Conservation (phyloP, 1,140 invertebrate species). For the Monochamus saltuarius region DNA sequence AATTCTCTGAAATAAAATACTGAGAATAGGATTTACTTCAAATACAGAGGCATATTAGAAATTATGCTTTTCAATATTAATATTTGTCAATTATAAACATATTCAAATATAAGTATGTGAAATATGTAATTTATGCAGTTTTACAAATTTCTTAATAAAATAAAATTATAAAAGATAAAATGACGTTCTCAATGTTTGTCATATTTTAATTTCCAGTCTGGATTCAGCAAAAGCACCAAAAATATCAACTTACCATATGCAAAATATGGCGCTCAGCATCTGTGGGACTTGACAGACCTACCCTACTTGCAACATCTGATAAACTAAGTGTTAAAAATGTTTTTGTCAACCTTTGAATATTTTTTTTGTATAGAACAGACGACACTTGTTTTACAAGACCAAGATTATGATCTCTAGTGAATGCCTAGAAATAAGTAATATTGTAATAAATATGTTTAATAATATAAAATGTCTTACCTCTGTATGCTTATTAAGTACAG, state of each 20-base stretch:
- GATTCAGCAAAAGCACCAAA: no score
- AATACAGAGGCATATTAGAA: no score
- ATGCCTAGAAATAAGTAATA: conserved; percentile 52
- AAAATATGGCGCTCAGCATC: conserved; percentile 94
- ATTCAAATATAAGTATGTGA: no score
- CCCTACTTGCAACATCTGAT: conserved; percentile 88
- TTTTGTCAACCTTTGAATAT: conserved; percentile 95
- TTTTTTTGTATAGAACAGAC: conserved; percentile 90
- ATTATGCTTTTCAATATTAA: no score
- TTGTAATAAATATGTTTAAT: conserved; percentile 1
- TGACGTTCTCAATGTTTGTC: no score
- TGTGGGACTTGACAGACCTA: conserved; percentile 76
- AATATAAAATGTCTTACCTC: conserved; percentile 55
- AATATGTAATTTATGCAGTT: no score
- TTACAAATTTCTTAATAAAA: no score
- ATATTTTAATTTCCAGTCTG: no score
- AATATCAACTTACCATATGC: conserved; percentile 74
- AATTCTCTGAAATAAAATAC: no score
- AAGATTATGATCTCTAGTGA: conserved; percentile 81
- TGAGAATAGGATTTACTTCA: no score
- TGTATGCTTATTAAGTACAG: conserved; percentile 71
- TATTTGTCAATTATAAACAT: no score
- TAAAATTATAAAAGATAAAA: no score
- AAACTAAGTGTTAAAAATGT: conserved; percentile 95
- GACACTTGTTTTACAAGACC: conserved; percentile 83